Evolutionary conservation across 1,140 invertebrate genomes (phyloP).

Genomic region (Panagrolaimus sp.): DNA sequence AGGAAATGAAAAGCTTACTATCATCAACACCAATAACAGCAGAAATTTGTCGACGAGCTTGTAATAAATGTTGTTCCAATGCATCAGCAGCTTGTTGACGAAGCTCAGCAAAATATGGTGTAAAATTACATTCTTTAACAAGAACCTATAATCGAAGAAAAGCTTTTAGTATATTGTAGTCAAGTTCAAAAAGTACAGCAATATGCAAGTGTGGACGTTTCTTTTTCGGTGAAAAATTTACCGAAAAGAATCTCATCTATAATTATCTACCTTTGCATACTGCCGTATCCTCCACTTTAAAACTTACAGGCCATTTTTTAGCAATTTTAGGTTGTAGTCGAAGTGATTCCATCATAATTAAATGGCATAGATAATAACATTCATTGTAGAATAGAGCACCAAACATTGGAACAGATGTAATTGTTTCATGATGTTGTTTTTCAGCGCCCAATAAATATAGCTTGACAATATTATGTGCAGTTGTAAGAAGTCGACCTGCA

Average conservation of each 20-base stretch:
- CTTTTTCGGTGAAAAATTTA: too few species aligned
- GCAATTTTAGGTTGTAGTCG: background rate
- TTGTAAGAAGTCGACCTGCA: background rate
- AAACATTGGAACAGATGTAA: slow-evolving; percentile 5
- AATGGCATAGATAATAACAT: background rate
- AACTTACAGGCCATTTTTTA: background rate
- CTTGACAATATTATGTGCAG: slow-evolving; percentile 1
- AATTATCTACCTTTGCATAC: too few species aligned
- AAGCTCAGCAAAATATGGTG: background rate
- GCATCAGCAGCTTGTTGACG: background rate
- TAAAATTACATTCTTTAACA: background rate
- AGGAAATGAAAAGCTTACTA: background rate
- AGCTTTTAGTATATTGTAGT: too few species aligned
- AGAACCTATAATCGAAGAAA: background rate
- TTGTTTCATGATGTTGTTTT: background rate
- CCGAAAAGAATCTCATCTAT: too few species aligned
- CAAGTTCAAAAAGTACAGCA: too few species aligned
- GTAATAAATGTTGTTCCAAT: background rate
- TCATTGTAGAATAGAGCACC: slow-evolving; percentile 7
- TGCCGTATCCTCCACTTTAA: too few species aligned
- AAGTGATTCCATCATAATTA: slow-evolving; percentile 5
- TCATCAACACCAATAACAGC: background rate
- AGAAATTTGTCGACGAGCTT: background rate
- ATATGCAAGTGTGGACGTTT: too few species aligned
- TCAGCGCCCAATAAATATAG: background rate